Conservation (phyloP, 2,113 vertebrate species). For the Lophura nycthemera region DNA sequence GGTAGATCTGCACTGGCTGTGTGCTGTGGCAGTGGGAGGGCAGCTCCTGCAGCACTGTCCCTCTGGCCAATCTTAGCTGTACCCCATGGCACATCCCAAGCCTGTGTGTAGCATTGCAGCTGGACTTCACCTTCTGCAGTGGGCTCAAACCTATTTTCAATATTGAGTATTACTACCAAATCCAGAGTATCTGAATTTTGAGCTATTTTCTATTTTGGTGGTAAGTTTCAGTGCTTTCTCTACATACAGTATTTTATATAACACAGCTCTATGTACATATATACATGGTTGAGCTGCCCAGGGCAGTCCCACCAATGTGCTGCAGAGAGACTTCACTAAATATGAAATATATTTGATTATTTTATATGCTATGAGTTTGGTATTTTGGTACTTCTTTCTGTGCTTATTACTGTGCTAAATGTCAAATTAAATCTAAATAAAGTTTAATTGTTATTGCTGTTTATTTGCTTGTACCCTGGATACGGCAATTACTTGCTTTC, state of each 20-base stretch:
- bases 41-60: background rate
- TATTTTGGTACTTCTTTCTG: conserved; percentile 71
- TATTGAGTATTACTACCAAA: conserved; percentile 33
- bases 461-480: conserved; percentile 5
- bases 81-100: background rate
- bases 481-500: background rate
- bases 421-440: conserved; percentile 76
- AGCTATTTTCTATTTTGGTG: conserved; percentile 72
- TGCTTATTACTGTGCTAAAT: conserved; percentile 72
- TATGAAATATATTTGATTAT: conserved; percentile 51
- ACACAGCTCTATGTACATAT: conserved; percentile 31
- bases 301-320: conserved; percentile 26
- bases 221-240: conserved; percentile 58
- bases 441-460: conserved; percentile 36
- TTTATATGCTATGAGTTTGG: conserved; percentile 61
- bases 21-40: accelerated
- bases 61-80: background rate
- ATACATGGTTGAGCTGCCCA: conserved; percentile 33
- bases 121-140: conserved; percentile 31
- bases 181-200: conserved; percentile 53
- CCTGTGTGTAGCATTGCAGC: background rate
- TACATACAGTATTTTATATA: conserved; percentile 68
- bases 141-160: conserved; percentile 50
- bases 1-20: background rate
- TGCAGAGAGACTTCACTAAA: conserved; percentile 63